Percentiles rank a stretch among this genome's conserved stretches.
Conservation (phyloP, 1,140 invertebrate genomes). For the Armadillidium nasatum region DNA sequence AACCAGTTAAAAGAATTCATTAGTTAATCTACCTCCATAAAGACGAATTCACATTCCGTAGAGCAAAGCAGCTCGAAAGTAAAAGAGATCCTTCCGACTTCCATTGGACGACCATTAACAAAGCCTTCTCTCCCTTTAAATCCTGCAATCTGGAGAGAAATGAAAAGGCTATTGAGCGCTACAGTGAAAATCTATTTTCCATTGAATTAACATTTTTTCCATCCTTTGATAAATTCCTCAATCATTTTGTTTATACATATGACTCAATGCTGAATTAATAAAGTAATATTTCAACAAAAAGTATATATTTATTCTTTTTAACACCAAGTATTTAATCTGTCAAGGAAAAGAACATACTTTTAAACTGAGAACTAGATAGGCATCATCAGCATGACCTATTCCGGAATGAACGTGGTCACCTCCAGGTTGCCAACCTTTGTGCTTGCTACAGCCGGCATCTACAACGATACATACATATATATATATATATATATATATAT, state of each 20-base stretch:
- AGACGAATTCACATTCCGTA: constrained; percentile 54
- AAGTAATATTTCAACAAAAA: too few species aligned
- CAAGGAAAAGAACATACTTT: too few species aligned
- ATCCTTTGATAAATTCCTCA: background rate
- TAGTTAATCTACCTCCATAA: constrained; percentile 52
- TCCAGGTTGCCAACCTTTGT: constrained; percentile 51
- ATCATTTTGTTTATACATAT: background rate
- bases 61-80: constrained; percentile 55
- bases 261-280: too few species aligned
- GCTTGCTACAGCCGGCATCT: constrained; percentile 49
- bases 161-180: background rate
- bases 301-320: too few species aligned
- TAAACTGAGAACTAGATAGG: constrained; percentile 54
- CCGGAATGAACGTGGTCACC: constrained; percentile 53
- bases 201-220: too few species aligned
- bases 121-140: constrained; percentile 52
- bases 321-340: too few species aligned
- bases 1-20: too few species aligned
- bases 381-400: constrained; percentile 51
- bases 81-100: constrained; percentile 53
- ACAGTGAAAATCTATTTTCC: too few species aligned
- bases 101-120: constrained; percentile 50
- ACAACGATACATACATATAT: background rate
- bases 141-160: constrained; percentile 48
- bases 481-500: too few species aligned